Evolutionary conservation across 2,888 invertebrate species (phyloP), one percentile per base, ranked within the genome.

Genomic region (Leptura quadrifasciata): DNA sequence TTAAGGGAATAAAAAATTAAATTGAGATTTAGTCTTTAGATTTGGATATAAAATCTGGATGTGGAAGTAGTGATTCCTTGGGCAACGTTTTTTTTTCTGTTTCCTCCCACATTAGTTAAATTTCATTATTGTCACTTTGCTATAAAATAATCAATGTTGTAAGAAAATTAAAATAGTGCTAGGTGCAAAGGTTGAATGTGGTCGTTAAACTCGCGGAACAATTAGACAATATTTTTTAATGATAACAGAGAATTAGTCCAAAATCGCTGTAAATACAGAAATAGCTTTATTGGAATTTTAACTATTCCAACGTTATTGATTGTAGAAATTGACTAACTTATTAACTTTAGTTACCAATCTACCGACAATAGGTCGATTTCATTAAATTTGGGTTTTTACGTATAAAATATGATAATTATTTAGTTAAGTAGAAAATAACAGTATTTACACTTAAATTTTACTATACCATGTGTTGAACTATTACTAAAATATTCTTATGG

Each of bases 321-420:
- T 39, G 1, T 39, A 15, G 10, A 39, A 39, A 35, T 10, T 10
- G 39, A 15, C 27, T 31, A 35, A 39, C 39, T 2, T 39, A 39
- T 39, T 15, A 15, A 39, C 15, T 39, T 15, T 12, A 39, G 1
- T 47, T n/a, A 47, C n/a, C 2, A n/a, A n/a, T n/a, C 3, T n/a
- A 12, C n/a, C 47, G 47, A 6, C 47, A 47, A n/a, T 47, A 47
- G 47, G 47, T 47, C 47, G 47, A 15, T 47, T 47, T 47, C 5
- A 47, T 47, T 47, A 47, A 47, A 47, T 47, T 47, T 47, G 47
- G 47, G 47, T 47, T n/a, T 47, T 47, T 47, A 47, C 47, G 39
- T 39, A 39, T 39, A 39, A 39, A 39, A 47, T 47, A 47, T 47
- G 47, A 17, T 47, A 47, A 47, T 47, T 47, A n/a, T n/a, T n/a